These are phyloP conservation scores for Scarus forsteni DNA, from an alignment of 2,797 vertebrate genomes.

Conservation along the genomic window DNA sequence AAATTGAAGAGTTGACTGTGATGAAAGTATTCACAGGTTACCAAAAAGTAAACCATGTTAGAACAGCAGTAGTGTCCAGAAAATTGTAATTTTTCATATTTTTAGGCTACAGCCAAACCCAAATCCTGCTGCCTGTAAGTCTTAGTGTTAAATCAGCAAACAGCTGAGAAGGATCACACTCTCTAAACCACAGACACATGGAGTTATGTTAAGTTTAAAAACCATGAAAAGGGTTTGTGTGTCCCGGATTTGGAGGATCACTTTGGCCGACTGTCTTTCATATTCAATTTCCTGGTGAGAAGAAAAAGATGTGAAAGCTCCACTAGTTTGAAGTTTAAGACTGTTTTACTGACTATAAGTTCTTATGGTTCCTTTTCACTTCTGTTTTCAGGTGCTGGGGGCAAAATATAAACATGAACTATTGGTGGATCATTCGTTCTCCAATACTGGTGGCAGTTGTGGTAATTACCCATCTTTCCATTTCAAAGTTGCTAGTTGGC, in stretches of 20 bases:
- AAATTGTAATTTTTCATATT: too few species aligned
- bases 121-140: not conserved
- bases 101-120: not conserved
- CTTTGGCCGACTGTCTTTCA: not conserved
- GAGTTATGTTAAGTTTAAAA: conserved; percentile 35
- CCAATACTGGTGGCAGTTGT: conserved; percentile 92
- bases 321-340: conserved; percentile 13
- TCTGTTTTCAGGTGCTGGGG: conserved; percentile 90
- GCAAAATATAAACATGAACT: conserved; percentile 91
- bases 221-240: not conserved
- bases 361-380: conserved; percentile 7
- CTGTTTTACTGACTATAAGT: not conserved
- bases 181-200: conserved; percentile 2
- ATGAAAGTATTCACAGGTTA: not conserved
- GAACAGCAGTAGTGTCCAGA: conserved; percentile 10
- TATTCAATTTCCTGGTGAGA: conserved; percentile 12
- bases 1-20: conserved; percentile 10
- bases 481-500: not conserved
- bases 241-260: not conserved
- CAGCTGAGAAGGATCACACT: not conserved
- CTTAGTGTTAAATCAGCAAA: not conserved
- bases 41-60: conserved; percentile 16
- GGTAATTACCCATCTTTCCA: conserved; percentile 83
- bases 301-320: not conserved
- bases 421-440: conserved; percentile 97